Evolutionary conservation across 2,113 vertebrate genomes (phyloP), one percentile per base, ranked within the genome.

Genomic region (Bothrops jararaca): DNA sequence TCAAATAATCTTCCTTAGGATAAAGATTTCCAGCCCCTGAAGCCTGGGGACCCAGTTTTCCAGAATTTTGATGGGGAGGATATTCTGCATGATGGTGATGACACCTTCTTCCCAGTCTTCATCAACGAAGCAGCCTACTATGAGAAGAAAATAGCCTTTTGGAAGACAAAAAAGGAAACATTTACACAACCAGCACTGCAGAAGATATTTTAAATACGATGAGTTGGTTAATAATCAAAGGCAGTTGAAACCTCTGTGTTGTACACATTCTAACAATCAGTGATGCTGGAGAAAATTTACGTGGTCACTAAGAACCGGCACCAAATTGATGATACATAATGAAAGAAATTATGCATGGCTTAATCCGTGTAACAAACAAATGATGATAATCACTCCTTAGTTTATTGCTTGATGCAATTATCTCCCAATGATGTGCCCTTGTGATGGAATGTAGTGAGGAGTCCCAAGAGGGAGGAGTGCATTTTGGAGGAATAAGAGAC

Each of bases 121-220:
- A 95, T 97, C 87, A 97, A 96, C 0, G 96, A 97, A 91, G 97
- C 96, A 0, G 94, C 96, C 80, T 95, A 97, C 92, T 96, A 95
- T 4, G 94, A 97, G 92, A 96, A 96, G 88, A 92, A 94, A 5
- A 5, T 85, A 0, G 97, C 96, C 45, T 97, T 97, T 91, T 0
- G 93, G 18, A 85, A 87, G 74, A 92, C 89, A 0, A 89, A 96
- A 92, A 97, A 95, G 94, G 3, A 85, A 74, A 50, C 0, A 0
- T 26, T 93, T 6, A 80, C 94, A 0, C 39, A 95, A 39, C 95
- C 96, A 0, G 88, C 95, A 29, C 52, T 96, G 87, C 94, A 93
- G 92, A 64, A 94, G 58, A 8, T 42, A 34, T 52, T 92, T 60
- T 92, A 90, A 85, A 52, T 26, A 52, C 60, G 42, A 12, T 5